Evolutionary conservation across 2,113 vertebrate species (phyloP).

Genomic region (Phylloscopus trochiloides): DNA sequence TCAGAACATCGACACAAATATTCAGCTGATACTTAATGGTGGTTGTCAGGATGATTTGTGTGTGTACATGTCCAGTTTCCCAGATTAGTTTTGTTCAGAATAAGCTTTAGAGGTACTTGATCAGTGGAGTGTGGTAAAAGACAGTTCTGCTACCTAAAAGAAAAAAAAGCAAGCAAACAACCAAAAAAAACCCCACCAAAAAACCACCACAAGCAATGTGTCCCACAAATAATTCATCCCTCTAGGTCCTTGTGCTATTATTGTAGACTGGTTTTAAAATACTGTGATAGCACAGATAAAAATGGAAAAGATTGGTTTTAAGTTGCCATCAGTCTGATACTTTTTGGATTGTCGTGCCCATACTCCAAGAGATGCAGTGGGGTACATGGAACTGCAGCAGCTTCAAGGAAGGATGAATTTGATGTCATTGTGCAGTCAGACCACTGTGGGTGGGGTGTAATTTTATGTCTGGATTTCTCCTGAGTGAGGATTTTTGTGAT

Average conservation of each 20-base stretch:
- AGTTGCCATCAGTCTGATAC: background rate
- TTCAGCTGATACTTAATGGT: background rate
- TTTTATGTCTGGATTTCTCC: background rate
- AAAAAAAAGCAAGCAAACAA: background rate
- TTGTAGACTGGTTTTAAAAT: background rate
- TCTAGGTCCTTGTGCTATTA: background rate
- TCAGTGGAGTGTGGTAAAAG: background rate
- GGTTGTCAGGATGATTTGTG: fast-evolving
- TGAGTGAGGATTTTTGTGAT: background rate
- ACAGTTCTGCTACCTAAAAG: background rate
- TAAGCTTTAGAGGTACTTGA: background rate
- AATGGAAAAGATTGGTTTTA: background rate
- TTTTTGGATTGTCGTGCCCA: fast-evolving
- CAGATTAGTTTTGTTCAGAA: background rate
- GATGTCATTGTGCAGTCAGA: background rate
- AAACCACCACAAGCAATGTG: too few relatives aligned
- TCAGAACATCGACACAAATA: too few relatives aligned
- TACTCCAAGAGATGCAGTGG: background rate
- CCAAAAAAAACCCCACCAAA: background rate
- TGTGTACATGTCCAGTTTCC: fast-evolving
- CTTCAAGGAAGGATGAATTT: background rate
- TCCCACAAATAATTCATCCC: background rate
- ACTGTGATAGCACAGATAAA: background rate
- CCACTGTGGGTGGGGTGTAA: background rate
- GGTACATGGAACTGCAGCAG: background rate